A percentile compares a stretch with the other conserved stretches of the same genome.
Evolutionary conservation across 2,797 vertebrate genomes (phyloP).

Genomic region (Hypotaenidia philippensis): DNA sequence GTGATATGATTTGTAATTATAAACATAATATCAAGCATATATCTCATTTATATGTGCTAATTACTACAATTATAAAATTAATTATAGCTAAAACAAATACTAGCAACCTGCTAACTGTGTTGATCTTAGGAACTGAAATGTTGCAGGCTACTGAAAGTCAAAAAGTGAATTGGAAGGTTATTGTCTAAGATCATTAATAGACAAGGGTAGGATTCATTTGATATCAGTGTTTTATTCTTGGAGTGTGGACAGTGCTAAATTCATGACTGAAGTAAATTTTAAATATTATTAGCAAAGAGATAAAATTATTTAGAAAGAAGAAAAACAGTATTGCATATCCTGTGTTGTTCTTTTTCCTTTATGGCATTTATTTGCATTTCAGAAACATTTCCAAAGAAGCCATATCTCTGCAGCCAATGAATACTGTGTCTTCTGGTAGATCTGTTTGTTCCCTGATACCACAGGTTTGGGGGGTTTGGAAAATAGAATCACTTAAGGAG

Average conservation of each 20-base stretch:
- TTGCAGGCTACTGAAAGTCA: neutral
- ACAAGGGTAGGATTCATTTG: neutral
- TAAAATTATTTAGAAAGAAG: neutral
- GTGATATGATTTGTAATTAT: neutral
- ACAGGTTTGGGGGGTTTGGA: neutral
- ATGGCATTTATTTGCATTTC: neutral
- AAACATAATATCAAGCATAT: neutral
- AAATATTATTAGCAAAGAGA: neutral
- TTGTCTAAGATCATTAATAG: neutral
- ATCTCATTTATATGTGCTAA: neutral
- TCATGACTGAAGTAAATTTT: neutral
- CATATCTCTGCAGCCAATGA: neutral
- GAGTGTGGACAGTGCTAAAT: neutral
- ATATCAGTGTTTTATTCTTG: neutral
- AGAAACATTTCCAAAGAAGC: neutral
- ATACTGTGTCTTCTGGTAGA: neutral
- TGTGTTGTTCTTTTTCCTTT: neutral
- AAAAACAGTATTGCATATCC: neutral
- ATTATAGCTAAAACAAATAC: neutral
- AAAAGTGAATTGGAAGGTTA: neutral
- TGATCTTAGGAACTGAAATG: neutral
- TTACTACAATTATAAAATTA: neutral
- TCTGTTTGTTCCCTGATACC: neutral
- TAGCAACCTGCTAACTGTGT: neutral
- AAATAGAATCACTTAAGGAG: slow-evolving; percentile 47